Conservation (phyloP, 2,113 vertebrate genomes). For the Noturus placidus region DNA sequence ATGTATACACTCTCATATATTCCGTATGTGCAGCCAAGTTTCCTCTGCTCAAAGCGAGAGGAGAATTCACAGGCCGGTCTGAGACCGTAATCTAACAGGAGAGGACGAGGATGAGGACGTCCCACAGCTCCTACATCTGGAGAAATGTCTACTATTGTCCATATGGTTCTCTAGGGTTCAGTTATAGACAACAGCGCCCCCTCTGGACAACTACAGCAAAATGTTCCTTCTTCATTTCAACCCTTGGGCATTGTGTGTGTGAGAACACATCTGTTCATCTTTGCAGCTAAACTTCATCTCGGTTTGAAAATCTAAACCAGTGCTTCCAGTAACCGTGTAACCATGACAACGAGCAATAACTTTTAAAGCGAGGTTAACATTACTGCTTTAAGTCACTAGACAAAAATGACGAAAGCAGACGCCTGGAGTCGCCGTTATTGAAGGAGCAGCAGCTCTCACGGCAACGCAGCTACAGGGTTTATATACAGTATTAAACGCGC, state of each 20-base stretch:
- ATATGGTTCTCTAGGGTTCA: no score
- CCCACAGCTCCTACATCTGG: not conserved
- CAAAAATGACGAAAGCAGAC: not conserved
- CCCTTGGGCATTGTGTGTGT: no score
- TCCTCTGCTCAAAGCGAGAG: not conserved
- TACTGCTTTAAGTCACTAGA: not conserved
- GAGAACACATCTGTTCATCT: not conserved
- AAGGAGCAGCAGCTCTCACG: no score
- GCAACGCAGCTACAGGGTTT: no score
- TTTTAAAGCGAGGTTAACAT: not conserved
- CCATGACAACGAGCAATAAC: not conserved
- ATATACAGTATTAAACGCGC: no score
- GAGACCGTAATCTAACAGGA: not conserved
- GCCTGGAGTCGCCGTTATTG: not conserved
- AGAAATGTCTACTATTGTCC: not conserved
- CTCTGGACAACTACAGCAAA: not conserved
- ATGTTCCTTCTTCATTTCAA: not conserved
- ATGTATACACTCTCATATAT: constrained; percentile 21
- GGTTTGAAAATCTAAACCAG: not conserved
- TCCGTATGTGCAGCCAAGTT: constrained; percentile 2
- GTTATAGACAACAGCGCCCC: constrained; percentile 16
- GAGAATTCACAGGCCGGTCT: not conserved
- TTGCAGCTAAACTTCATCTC: not conserved
- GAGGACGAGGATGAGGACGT: not conserved
- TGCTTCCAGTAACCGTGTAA: not conserved